phyloP scores from a whole-genome alignment of 1,140 invertebrate species.

The fruit fly (Drosophila melanogaster) region Release_6_plus_ISO1_MT NC_004354.4:2370001-2370500 shows the following conservation, averaged over 20 bases:
- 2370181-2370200: conserved; percentile 84
- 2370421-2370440: conserved; percentile 68
- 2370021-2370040: conserved; percentile 69
- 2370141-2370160: conserved; percentile 71
- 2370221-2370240: conserved; percentile 38
- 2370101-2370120: conserved; percentile 61
- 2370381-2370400: conserved; percentile 81
- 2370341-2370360: conserved; percentile 58
- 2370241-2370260: background rate
- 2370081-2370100: conserved; percentile 54
- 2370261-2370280: too few species aligned
- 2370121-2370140: conserved; percentile 73
- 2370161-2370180: conserved; percentile 75
- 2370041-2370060: conserved; percentile 84
- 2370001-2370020: conserved; percentile 81
- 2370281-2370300: too few species aligned
- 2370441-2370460: conserved; percentile 77
- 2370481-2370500: conserved; percentile 77
- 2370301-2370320: background rate
- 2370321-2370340: conserved; percentile 43
- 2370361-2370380: conserved; percentile 79
- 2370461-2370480: conserved; percentile 84
- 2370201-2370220: conserved; percentile 83
- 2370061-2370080: conserved; percentile 70
- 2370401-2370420: conserved; percentile 78